Evolutionary conservation across 2,888 invertebrate genomes (phyloP).

Genomic region (Dimorphilus gyrociliatus): DNA sequence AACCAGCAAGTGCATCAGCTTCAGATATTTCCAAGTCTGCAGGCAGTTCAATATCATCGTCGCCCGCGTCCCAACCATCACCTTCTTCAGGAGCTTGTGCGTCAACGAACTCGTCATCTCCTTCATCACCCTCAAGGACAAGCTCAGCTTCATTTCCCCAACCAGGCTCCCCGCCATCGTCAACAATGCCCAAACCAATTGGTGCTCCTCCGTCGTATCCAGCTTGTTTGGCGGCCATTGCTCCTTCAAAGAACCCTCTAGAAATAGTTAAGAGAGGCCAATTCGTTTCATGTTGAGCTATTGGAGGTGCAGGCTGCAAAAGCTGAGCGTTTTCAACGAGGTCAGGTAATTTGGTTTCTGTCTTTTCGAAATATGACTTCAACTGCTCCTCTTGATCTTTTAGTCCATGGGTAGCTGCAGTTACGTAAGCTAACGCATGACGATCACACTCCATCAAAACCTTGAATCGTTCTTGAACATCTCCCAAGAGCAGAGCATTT

Average conservation of each 20-base stretch:
- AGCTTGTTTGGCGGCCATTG: no score
- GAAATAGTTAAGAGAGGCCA: background rate
- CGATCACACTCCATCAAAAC: slow-evolving; percentile 1
- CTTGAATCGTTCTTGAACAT: background rate
- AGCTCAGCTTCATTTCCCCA: slow-evolving; percentile 11
- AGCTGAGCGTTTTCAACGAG: background rate
- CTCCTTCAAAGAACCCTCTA: background rate
- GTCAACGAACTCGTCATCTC: slow-evolving; percentile 3
- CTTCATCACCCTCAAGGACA: slow-evolving; percentile 8
- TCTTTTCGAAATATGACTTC: background rate
- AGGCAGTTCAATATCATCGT: background rate
- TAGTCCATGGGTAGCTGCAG: background rate
- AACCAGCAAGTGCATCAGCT: no score
- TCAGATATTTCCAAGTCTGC: no score
- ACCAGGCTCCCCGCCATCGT: slow-evolving; percentile 3
- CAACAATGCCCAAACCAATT: background rate
- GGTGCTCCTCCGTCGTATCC: no score
- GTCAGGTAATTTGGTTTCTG: background rate
- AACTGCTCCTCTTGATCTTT: background rate
- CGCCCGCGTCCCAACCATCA: background rate
- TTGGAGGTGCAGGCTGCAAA: background rate
- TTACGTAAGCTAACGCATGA: background rate
- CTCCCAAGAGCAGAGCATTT: background rate
- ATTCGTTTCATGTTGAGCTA: background rate
- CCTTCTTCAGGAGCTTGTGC: background rate